Percentiles rank a stretch among this genome's conserved stretches.
Conservation (phyloP, 2,888 invertebrate genomes). For the Hyalella azteca region DNA sequence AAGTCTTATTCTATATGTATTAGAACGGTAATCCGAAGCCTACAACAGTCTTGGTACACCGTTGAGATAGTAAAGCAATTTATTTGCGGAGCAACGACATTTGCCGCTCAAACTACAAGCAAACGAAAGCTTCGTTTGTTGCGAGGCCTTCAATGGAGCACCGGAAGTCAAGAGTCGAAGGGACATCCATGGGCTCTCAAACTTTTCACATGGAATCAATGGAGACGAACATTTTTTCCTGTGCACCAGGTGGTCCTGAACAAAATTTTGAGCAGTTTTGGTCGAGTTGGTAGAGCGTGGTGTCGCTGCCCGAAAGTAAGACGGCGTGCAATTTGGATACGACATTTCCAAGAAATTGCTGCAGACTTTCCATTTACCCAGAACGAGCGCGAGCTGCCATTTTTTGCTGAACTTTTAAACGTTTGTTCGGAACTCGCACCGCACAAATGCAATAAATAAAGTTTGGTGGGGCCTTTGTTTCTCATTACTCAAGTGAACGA, state of each 20-base stretch:
- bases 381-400: background rate
- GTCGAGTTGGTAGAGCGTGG: background rate
- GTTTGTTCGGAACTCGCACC: slow-evolving; percentile 26
- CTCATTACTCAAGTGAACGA: slow-evolving; percentile 27
- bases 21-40: no score
- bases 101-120: no score
- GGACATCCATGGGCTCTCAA: no score
- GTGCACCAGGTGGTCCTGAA: background rate
- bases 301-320: background rate
- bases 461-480: slow-evolving; percentile 22
- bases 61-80: no score
- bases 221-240: background rate
- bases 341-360: slow-evolving; percentile 8
- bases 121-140: no score
- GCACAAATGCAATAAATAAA: slow-evolving; percentile 35
- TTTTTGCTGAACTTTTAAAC: slow-evolving; percentile 13
- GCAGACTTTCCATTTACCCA: slow-evolving; percentile 18
- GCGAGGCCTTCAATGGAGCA: no score
- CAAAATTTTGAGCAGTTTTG: background rate
- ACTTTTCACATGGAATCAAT: background rate
- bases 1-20: no score
- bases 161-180: no score
- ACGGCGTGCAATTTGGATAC: background rate
- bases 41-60: no score
- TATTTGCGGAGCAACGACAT: no score